Conservation (phyloP, 2,888 invertebrate species). For the Mellilla xanthometata region DNA sequence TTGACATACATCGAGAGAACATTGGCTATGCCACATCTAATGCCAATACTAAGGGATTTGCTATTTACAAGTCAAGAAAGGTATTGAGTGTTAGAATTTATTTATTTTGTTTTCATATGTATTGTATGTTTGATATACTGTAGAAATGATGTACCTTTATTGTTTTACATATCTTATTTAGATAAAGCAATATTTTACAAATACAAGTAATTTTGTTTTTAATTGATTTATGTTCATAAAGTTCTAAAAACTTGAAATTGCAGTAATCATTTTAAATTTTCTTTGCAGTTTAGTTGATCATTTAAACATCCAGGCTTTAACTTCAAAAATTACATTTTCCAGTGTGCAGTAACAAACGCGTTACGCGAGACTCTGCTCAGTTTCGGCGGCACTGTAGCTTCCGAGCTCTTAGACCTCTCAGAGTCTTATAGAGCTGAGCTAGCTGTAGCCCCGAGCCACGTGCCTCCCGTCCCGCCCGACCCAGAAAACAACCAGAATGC, state of each 20-base stretch:
- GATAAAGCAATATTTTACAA: no score
- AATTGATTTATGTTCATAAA: no score
- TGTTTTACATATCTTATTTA: no score
- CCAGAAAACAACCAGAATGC: slow-evolving; percentile 56
- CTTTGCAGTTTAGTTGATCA: no score
- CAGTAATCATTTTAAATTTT: no score
- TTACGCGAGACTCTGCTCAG: slow-evolving; percentile 71
- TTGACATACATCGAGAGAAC: slow-evolving; percentile 74
- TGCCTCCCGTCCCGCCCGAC: slow-evolving; percentile 16
- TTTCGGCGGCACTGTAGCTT: slow-evolving; percentile 68
- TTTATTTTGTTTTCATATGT: no score
- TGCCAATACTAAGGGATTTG: slow-evolving; percentile 62
- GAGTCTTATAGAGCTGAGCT: slow-evolving; percentile 36
- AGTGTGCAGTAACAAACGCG: slow-evolving; percentile 76
- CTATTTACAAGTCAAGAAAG: slow-evolving; percentile 74
- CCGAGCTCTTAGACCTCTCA: slow-evolving; percentile 55
- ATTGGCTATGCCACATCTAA: slow-evolving; percentile 71
- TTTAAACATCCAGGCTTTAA: no score
- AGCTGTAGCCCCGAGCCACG: slow-evolving; percentile 1
- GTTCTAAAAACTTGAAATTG: background rate
- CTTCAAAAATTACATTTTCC: no score
- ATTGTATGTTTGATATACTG: no score
- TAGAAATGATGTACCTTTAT: no score
- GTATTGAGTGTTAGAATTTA: slow-evolving; percentile 35
- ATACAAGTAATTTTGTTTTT: no score